Evolutionary conservation across 2,888 invertebrate genomes (phyloP).

Genomic region (Noctua fimbriata): DNA sequence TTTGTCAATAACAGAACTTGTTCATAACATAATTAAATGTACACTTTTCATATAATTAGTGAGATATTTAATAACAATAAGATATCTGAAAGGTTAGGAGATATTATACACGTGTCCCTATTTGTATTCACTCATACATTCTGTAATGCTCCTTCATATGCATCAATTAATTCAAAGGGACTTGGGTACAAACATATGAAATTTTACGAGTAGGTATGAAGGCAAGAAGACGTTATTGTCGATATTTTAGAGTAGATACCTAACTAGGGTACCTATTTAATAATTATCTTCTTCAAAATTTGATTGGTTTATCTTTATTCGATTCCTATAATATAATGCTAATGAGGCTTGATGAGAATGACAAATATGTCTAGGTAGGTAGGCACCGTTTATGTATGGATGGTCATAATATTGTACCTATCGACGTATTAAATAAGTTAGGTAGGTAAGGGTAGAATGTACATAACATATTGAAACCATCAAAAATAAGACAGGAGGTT

Average conservation of each 20-base stretch:
- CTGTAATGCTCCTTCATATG: slow-evolving; percentile 65
- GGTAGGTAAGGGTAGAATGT: neutral
- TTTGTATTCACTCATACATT: slow-evolving; percentile 73
- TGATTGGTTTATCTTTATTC: slow-evolving; percentile 32
- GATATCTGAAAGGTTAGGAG: slow-evolving; percentile 66
- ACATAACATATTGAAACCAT: neutral
- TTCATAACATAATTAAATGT: slow-evolving; percentile 67
- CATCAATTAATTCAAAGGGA: slow-evolving; percentile 12
- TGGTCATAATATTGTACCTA: neutral
- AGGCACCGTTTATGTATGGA: neutral
- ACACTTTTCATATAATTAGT: slow-evolving; percentile 63
- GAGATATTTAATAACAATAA: slow-evolving; percentile 67
- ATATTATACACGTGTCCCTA: slow-evolving; percentile 67
- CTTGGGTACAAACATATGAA: slow-evolving; percentile 21
- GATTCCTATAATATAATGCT: slow-evolving; percentile 3
- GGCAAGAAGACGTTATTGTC: slow-evolving; percentile 62
- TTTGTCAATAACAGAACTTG: slow-evolving; percentile 75
- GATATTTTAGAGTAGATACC: slow-evolving; percentile 41
- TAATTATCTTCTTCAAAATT: slow-evolving; percentile 5
- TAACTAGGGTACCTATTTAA: slow-evolving; percentile 4
- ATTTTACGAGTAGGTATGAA: slow-evolving; percentile 32
- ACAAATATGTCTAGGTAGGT: neutral
- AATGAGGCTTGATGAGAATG: slow-evolving; percentile 1
- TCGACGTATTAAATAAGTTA: neutral
- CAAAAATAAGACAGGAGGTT: neutral